phyloP scores from a whole-genome alignment of 2,888 invertebrate species.

The Choristoneura rosaceana region DNA sequence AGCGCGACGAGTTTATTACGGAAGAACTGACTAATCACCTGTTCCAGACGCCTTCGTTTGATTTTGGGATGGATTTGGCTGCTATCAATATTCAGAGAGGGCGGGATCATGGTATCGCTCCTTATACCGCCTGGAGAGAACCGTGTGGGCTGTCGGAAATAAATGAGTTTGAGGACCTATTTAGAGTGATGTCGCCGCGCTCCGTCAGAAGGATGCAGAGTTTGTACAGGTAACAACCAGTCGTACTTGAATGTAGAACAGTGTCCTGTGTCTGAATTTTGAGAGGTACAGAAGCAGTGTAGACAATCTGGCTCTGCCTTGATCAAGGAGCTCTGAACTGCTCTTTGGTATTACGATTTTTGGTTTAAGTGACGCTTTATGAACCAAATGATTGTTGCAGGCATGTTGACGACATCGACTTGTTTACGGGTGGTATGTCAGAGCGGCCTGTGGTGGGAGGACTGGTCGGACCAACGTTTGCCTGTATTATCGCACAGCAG shows the following conservation, averaged over 20 bases:
- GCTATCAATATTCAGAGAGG: conserved; percentile 95
- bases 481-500: conserved; percentile 95
- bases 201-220: conserved; percentile 87
- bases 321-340: no score
- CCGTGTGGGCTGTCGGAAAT: conserved; percentile 91
- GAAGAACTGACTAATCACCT: conserved; percentile 93
- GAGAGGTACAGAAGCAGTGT: no score
- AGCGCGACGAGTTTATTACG: conserved; percentile 92
- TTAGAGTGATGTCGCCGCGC: conserved; percentile 87
- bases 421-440: conserved; percentile 93
- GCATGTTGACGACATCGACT: conserved; percentile 92
- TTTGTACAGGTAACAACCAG: conserved; percentile 78
- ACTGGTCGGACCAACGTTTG: conserved; percentile 94
- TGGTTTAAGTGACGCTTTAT: not conserved
- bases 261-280: no score
- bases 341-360: not conserved
- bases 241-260: no score
- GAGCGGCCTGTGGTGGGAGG: conserved; percentile 93
- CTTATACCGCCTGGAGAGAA: conserved; percentile 92
- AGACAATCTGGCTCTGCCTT: no score
- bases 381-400: conserved; percentile 56
- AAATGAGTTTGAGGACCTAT: conserved; percentile 89
- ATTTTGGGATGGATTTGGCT: conserved; percentile 94
- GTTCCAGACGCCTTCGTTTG: conserved; percentile 89
- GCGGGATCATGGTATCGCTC: conserved; percentile 93